Base-by-base conservation (phyloP, 2,113 vertebrate genomes). In the Leptobrachium ailaonicum region DNA sequence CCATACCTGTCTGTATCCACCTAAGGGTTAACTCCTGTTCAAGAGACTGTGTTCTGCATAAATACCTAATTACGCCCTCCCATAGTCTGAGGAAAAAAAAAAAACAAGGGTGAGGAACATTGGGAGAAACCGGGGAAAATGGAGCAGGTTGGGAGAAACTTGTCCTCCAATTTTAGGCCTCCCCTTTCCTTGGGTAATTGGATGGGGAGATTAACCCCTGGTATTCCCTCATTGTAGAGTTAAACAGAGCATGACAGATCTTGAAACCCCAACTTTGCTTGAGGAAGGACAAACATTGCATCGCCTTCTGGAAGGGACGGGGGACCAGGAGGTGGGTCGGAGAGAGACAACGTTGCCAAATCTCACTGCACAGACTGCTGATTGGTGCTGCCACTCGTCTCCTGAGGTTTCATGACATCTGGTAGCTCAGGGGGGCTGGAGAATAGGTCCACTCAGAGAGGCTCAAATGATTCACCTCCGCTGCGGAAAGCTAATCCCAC, bases 341-440 rank as follows among this genome's bases (percentile, higher is more conserved):
- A 0, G 13, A 8, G 2, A 14, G 3, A 3, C 7, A 13, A n/a
- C 32, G 50, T 12, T 10, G 40, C 1, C 2, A 10, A 43, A 43
- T 62, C 84, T 96, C 93, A 96, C 93, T 96, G 95, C 87, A 97
- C 95, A 0, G 94, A 92, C 84, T 96, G 96, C 79, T 97, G 95
- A 0, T 94, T 96, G 82, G 94, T 89, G 4, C 94, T 95, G 89
- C 94, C 95, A 83, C 95, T 91, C 0, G 94, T 96, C 86, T 97
- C 96, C 85, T 97, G 96, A 2, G 96, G 95, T 84, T 97, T 97
- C 95, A 96, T 97, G 79, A 97, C 95, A 45, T 97, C 95, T 0
- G 95, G 95, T 71, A 97, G 93, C 85, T 97, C 96, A 0, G 95
- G 95, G 0, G 96, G 96, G 83, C 94, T 95, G 83, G 96, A 97